Base-by-base conservation (phyloP, 2,888 invertebrate species). In the Ypsolopha sequella region DNA sequence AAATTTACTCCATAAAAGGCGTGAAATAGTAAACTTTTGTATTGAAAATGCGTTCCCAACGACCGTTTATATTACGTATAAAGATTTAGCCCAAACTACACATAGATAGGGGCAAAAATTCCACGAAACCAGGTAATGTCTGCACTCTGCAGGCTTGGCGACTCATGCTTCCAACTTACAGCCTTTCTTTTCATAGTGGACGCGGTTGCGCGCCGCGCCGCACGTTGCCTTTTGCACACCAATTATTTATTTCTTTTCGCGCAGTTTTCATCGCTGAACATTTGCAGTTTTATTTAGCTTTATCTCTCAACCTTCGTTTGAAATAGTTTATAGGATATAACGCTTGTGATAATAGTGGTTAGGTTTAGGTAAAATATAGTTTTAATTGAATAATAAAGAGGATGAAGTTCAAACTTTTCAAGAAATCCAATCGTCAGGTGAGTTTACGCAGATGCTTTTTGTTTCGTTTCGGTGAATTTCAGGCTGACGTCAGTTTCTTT, bases 341-440 rank as follows among this genome's bases (percentile, higher is more conserved):
- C 6, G 43, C 43, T 11, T 46, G 46, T 46, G 11, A 46, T 33
- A 24, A 46, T 35, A 44, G 33, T 33, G 14, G 11, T 13, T 41
- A 7, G 10, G 43, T 46, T 13, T 36, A n/a, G n/a, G n/a, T n/a
- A n/a, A n/a, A n/a, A 24, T 24, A 24, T 24, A 24, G 2, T 24
- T 24, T 24, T 24, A 3, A 24, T 24, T 24, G 24, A 24, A 24
- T 24, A 24, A 55, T 54, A 68, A 41, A 53, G 48, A 58, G 54
- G 52, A 82, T 85, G 85, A 84, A 84, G 70, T 85, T 85, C 60
- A 85, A 77, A 64, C 64, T 85, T 60, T 80, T 85, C 62, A 85
- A 81, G 75, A 82, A 81, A 59, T 66, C 65, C 53, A 65, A 68
- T 54, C 80, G 70, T 54, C 73, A 77, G 80, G 82, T 84, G 61